Evolutionary conservation across 2,113 vertebrate species (phyloP), one percentile per base, ranked within the genome.

Genomic region (Aegithalos caudatus): DNA sequence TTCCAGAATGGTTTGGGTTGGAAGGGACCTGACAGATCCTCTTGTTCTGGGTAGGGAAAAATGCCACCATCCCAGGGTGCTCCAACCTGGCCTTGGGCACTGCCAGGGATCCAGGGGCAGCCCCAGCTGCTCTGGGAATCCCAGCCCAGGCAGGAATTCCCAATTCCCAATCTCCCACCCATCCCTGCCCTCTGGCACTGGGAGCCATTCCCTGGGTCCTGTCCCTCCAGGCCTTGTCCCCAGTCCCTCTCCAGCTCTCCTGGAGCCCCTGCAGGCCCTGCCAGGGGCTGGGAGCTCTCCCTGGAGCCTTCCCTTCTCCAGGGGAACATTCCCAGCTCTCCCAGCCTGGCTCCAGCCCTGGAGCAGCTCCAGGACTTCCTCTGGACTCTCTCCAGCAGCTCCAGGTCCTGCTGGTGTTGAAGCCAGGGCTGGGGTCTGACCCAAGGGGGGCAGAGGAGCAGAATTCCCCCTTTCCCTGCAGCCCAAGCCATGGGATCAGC

Each of bases 11-110:
- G 25, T 19, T 40, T 66, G 53, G 45, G 21, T 5, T 31, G 38
- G 29, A 23, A 72, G 7, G 17, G 29, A 40, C 14, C 11, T 40
- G 1, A 40, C 40, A 47, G 3, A 3, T 18, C 21, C 7, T 22
- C 13, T 1, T 0, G 3, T 50, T n/a, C n/a, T n/a, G n/a, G n/a
- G n/a, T n/a, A n/a, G n/a, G n/a, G n/a, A n/a, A n/a, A n/a, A n/a
- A n/a, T n/a, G n/a, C n/a, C n/a, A n/a, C 11, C 0, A 0, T 12
- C 31, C 42, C 56, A 56, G 27, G 40, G 0, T 12, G 21, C 4
- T 69, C 29, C 47, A 20, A 0, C 79, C 71, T 42, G 40, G 25
- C 42, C 18, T 69, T 3, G 22, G 71, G 0, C 31, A 28, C 2
- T 77, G 0, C 42, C 79, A 90, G 79, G 47, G 71, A 48, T 56